phyloP scores from a whole-genome alignment of 2,113 vertebrate genomes.

The Thinocorus orbignyianus region DNA sequence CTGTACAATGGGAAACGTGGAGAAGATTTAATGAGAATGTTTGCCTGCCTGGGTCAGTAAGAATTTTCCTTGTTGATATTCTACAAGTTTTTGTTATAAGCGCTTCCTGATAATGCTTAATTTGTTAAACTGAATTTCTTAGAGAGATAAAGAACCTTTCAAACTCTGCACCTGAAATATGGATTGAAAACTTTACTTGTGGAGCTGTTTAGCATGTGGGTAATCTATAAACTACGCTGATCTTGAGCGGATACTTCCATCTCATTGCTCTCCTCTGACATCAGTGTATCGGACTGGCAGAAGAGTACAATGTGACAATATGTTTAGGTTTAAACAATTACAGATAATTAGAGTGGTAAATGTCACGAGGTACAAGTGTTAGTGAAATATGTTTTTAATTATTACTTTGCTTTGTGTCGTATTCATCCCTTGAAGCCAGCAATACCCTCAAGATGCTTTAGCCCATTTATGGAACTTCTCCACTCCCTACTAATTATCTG shows the following conservation, averaged over 20 bases:
- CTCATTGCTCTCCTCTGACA: slow-evolving; percentile 22
- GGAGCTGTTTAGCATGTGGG: not conserved
- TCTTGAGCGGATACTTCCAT: not conserved
- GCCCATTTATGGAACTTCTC: not conserved
- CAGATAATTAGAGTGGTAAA: slow-evolving; percentile 46
- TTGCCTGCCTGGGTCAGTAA: not conserved
- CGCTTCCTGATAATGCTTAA: not conserved
- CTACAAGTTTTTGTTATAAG: not conserved
- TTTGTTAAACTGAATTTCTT: not conserved
- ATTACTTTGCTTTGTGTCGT: slow-evolving; percentile 25
- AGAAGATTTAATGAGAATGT: not conserved
- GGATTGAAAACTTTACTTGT: not conserved
- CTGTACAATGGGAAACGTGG: not conserved
- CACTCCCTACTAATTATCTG: slow-evolving; percentile 11
- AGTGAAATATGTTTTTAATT: slow-evolving; percentile 52
- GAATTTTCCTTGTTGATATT: not conserved
- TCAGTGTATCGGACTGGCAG: not conserved
- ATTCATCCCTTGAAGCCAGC: slow-evolving; percentile 33
- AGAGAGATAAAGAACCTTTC: not conserved
- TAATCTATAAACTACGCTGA: not conserved
- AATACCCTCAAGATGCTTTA: slow-evolving; percentile 9
- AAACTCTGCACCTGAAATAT: not conserved
- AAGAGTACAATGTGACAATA: slow-evolving; percentile 4
- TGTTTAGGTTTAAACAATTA: slow-evolving; percentile 53
- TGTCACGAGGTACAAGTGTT: slow-evolving; percentile 54